Conservation (phyloP, 53 echinoderm and acorn worm genomes). For the Luidia sarsii region DNA sequence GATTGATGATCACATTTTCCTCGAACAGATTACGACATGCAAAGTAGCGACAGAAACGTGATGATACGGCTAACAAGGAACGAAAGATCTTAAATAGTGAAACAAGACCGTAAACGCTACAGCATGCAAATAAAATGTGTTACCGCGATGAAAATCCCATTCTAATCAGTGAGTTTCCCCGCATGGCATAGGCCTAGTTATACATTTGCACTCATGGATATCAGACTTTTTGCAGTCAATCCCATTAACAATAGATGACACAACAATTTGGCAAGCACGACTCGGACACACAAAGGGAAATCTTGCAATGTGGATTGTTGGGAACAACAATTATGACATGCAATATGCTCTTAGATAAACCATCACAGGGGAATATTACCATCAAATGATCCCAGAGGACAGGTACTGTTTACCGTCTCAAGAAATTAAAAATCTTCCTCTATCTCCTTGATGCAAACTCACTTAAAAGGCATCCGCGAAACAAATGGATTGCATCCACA, state of each 20-base stretch:
- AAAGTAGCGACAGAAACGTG: no score
- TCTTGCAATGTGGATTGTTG: constrained; percentile 28
- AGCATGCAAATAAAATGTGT: no score
- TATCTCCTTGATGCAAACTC: not conserved
- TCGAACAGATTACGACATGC: no score
- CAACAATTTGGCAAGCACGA: constrained; percentile 1
- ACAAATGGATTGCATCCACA: constrained; percentile 43
- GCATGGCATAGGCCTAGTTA: no score
- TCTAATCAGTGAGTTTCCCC: no score
- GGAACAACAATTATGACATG: constrained; percentile 52
- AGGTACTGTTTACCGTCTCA: constrained; percentile 32
- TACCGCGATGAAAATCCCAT: no score
- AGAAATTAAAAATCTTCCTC: constrained; percentile 22
- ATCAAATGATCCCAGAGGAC: constrained; percentile 38
- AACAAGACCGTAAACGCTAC: no score
- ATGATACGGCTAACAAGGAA: no score
- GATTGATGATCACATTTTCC: no score
- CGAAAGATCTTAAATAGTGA: no score
- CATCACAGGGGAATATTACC: constrained; percentile 54
- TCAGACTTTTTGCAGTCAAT: no score
- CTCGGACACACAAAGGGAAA: constrained; percentile 1
- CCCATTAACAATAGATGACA: constrained; percentile 17
- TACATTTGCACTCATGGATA: no score
- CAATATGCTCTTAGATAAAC: constrained; percentile 41
- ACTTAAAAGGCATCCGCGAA: constrained; percentile 53